Base-by-base conservation (phyloP, 2,888 invertebrate genomes). In the Monopis laevigella region DNA sequence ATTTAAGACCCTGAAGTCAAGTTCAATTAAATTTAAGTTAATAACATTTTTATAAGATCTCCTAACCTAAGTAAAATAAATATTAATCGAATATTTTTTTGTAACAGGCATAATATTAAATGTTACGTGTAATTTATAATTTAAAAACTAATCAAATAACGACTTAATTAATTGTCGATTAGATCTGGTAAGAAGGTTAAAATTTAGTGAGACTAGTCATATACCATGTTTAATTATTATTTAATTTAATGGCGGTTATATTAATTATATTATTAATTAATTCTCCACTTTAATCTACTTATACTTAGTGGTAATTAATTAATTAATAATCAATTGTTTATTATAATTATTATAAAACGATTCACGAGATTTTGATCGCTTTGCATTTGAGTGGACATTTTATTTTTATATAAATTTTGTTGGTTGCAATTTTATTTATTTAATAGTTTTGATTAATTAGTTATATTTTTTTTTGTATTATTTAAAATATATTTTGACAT, bases 171-270 rank as follows among this genome's bases (percentile, higher is more conserved):
- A n/a, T n/a, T n/a, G n/a, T n/a, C n/a, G n/a, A n/a, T n/a, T n/a
- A n/a, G n/a, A n/a, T n/a, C n/a, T n/a, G n/a, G n/a, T n/a, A n/a
- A 12, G 7, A 14, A 26, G 14, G 14, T 39, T 19, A 34, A 41
- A 18, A 35, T 41, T 42, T 36, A 56, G 59, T 65, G 68, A 62
- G 64, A 59, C 77, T 77, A 78, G 62, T 62, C 62, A 63, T 61
- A 61, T 52, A n/a, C n/a, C n/a, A n/a, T n/a, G n/a, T n/a, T n/a
- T 55, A 50, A 56, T 28, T 30, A 21, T 42, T 19, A 28, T 27
- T 29, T 13, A 24, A 13, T 39, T 38, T 12, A n/a, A n/a, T n/a
- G n/a, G n/a, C 11, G 26, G n/a, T 7, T 8, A 39, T 39, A 26
- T 26, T 5, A 7, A 19, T 24, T 21, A 17, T 24, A 21, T 32